These are phyloP conservation scores for Elachura formosa DNA, from an alignment of 2,113 vertebrate genomes.

Conservation along the genomic window DNA sequence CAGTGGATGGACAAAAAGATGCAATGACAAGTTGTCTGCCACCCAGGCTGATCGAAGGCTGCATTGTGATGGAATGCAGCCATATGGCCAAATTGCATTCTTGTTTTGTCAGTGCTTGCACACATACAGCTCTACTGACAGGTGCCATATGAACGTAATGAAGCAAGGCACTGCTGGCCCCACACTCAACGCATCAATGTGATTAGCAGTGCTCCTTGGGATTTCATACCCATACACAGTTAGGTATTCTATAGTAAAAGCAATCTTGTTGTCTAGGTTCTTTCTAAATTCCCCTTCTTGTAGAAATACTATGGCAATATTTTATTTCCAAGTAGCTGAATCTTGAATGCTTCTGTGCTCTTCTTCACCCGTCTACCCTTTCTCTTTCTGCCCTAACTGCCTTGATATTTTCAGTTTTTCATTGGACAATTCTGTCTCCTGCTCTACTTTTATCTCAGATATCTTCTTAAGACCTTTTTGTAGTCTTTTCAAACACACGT, in stretches of 20 bases:
- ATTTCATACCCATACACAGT: background rate
- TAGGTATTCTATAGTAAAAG: background rate
- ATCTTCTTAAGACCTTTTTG: background rate
- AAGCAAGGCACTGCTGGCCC: background rate
- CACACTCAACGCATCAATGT: background rate
- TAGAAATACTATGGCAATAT: background rate
- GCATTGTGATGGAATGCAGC: background rate
- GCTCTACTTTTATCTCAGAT: background rate
- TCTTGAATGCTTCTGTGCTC: background rate
- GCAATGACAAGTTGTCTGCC: background rate
- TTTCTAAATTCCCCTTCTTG: background rate
- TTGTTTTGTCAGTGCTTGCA: background rate
- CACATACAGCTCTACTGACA: background rate
- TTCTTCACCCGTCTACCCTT: background rate
- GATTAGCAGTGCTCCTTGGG: background rate
- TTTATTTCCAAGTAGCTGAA: background rate
- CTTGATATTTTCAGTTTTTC: background rate
- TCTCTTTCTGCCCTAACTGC: background rate
- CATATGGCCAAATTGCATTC: background rate
- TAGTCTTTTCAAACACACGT: background rate
- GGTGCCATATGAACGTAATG: background rate
- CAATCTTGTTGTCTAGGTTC: background rate
- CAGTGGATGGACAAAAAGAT: background rate
- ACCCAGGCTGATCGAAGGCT: background rate
- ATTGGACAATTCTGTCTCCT: background rate